Percentiles rank a stretch among this genome's conserved stretches.
phyloP scores from a whole-genome alignment of 2,113 vertebrate genomes.

The Tapirus terrestris region DNA sequence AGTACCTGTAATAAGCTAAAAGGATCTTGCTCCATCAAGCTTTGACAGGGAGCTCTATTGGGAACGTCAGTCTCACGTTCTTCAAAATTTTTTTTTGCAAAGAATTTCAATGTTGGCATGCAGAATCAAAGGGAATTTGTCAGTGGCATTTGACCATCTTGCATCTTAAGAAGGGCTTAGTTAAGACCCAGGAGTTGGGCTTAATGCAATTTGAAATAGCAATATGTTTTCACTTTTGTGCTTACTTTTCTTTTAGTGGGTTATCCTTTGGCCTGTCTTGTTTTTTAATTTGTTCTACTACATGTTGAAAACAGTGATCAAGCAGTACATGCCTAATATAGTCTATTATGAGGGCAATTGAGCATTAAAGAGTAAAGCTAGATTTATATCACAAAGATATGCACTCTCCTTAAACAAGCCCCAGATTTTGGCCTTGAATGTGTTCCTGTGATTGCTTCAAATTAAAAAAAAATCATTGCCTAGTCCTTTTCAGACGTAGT shows the following conservation, averaged over 20 bases:
- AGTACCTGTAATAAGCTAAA: neutral
- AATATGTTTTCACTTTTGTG: neutral
- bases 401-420: neutral
- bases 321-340: neutral
- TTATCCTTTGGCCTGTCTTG: neutral
- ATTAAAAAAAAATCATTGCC: neutral
- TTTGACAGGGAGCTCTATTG: neutral
- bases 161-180: neutral
- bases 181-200: neutral
- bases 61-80: neutral
- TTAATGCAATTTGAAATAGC: neutral
- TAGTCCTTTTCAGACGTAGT: neutral
- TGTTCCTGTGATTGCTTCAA: neutral
- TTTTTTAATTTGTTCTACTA: neutral
- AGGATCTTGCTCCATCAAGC: neutral
- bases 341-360: neutral
- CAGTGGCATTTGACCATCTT: neutral
- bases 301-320: neutral
- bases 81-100: conserved; percentile 4
- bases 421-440: neutral
- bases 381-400: neutral
- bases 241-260: neutral
- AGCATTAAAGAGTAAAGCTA: neutral
- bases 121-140: neutral
- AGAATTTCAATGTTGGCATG: neutral